Base-by-base conservation (phyloP, 2,797 vertebrate genomes). In the Phoeniculus purpureus region DNA sequence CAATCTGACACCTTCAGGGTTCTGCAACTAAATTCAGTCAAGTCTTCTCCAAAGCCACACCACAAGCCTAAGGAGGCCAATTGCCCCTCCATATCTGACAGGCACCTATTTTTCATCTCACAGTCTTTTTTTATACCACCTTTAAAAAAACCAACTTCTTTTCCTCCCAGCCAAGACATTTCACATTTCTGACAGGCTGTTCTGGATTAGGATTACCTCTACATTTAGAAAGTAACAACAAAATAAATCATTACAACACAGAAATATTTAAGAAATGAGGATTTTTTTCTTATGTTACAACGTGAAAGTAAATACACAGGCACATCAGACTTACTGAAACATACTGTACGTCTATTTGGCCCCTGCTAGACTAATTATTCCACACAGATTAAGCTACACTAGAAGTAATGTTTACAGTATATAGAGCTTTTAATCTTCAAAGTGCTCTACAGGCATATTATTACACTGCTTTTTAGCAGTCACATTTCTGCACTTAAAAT, bases 1-100 rank as follows among this genome's bases (percentile, higher is more conserved):
- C 95, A 75, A 96, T 96, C 97, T 97, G 97, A 97, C 97, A 98
- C 98, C 97, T 98, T 96, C 95, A 87, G 70, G 93, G 70, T 62
- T 92, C 81, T 67, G 62, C 23, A 8, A 93, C 78, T 59, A 74
- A 72, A 93, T 90, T 87, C 70, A 93, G 75, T 45, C 84, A 75
- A 78, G 68, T 47, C 90, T 87, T 89, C 94, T 90, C 87, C 84
- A 92, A 94, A 95, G 92, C 65, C 75, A 85, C 81, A 65, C 95
- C 34, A 75, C 55, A 58, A 80, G 80, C 29, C 90, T 66, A 70
- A 78, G 77, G 62, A 92, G 65, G 86, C 31, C 25, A 8, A 7
- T 0, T 51, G 45, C 52, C 65, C 82, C 76, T 71, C 62, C 40
- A 2, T 29, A 50, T 50, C 51, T 67, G 54, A 89, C 79, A 84